phyloP scores from a whole-genome alignment of 2,888 invertebrate genomes.

The Agonopterix subpropinquella region DNA sequence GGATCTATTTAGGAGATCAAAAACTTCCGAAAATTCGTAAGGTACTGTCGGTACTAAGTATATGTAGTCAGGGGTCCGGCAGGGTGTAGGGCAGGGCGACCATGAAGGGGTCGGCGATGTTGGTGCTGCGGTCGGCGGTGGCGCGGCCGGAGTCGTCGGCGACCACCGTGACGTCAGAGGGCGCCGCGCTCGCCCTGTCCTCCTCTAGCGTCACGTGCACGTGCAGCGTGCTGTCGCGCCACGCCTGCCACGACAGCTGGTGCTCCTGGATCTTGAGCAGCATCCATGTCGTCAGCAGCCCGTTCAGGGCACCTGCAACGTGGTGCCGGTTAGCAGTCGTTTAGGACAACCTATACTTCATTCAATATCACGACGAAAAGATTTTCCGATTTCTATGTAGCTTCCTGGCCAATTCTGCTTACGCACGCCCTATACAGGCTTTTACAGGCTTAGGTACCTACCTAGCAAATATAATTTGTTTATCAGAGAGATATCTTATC shows the following conservation, averaged over 20 bases:
- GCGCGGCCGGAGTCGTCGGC: slow-evolving; percentile 17
- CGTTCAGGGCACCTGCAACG: slow-evolving; percentile 55
- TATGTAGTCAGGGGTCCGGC: slow-evolving; percentile 24
- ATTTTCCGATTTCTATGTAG: no score
- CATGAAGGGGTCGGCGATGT: slow-evolving; percentile 57
- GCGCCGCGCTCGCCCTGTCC: slow-evolving; percentile 22
- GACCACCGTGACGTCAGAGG: slow-evolving; percentile 31
- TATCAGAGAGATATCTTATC: no score
- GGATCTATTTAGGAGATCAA: no score
- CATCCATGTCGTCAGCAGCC: slow-evolving; percentile 67
- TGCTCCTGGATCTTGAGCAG: slow-evolving; percentile 69
- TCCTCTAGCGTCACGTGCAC: slow-evolving; percentile 54
- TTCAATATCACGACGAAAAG: no score
- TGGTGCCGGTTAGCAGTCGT: no score
- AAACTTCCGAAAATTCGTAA: no score
- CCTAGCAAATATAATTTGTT: no score
- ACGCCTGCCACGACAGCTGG: slow-evolving; percentile 64
- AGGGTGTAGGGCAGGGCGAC: slow-evolving; percentile 38
- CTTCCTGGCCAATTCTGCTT: no score
- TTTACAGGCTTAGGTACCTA: no score
- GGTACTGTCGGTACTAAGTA: background rate
- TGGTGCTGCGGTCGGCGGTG: slow-evolving; percentile 38
- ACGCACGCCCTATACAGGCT: no score
- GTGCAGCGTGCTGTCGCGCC: slow-evolving; percentile 65
- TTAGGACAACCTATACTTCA: no score